A percentile compares a stretch with the other conserved stretches of the same genome.
Evolutionary conservation across 2,888 invertebrate genomes (phyloP).

Genomic region (Epirrhoe alternata): DNA sequence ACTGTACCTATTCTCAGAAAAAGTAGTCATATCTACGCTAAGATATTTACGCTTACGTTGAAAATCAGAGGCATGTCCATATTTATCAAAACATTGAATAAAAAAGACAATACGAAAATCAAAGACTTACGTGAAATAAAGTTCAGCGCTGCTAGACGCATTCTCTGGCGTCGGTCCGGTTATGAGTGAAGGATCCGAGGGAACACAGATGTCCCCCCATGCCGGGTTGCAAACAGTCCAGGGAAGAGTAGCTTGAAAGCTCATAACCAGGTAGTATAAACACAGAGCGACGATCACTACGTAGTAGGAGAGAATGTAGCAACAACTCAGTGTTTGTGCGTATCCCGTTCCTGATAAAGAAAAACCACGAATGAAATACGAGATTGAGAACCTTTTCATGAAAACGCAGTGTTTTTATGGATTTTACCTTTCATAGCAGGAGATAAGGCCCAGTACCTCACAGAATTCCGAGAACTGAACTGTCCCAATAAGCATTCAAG

Average conservation of each 20-base stretch:
- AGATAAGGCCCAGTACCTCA: constrained; percentile 87
- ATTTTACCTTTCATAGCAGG: constrained; percentile 91
- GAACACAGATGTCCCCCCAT: constrained; percentile 79
- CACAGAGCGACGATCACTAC: constrained; percentile 90
- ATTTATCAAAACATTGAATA: no score
- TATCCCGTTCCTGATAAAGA: constrained; percentile 86
- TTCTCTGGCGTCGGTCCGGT: constrained; percentile 46
- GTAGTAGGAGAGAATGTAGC: constrained; percentile 90
- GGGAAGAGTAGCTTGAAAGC: constrained; percentile 88
- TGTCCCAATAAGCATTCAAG: constrained; percentile 94
- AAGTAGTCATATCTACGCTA: no score
- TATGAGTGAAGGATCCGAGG: constrained; percentile 61
- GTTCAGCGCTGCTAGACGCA: constrained; percentile 83
- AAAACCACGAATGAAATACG: neutral
- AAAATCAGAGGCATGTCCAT: no score
- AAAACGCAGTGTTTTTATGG: neutral
- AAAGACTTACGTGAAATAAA: constrained; percentile 83
- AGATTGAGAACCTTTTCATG: neutral
- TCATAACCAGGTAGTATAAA: constrained; percentile 89
- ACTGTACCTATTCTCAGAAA: no score
- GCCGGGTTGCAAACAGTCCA: constrained; percentile 88
- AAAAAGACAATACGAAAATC: no score
- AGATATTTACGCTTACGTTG: no score
- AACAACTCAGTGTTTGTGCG: constrained; percentile 86
- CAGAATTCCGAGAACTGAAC: constrained; percentile 91